These are phyloP conservation scores for Ceratina australensis DNA, from an alignment of 1,140 invertebrate genomes.

Conservation along the genomic window DNA sequence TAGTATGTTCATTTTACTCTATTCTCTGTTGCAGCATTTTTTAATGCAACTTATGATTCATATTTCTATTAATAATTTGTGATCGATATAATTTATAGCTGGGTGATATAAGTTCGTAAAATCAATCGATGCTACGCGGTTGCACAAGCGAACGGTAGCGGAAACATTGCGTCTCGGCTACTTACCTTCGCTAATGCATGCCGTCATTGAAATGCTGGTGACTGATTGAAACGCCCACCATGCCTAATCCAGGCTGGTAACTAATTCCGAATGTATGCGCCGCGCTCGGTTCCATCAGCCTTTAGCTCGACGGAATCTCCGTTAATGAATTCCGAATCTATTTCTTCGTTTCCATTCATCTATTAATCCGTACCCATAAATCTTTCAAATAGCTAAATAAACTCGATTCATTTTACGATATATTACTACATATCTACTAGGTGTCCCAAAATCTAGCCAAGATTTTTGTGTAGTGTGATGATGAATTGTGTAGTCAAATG, in stretches of 20 bases:
- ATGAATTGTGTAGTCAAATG: no score
- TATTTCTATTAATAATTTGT: no score
- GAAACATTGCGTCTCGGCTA: slow-evolving; percentile 60
- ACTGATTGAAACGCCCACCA: slow-evolving; percentile 51
- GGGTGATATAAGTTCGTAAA: neutral
- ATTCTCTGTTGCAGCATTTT: no score
- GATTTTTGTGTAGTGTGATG: no score
- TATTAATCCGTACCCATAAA: no score
- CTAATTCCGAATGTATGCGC: slow-evolving; percentile 35
- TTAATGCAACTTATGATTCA: no score
- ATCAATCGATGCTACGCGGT: neutral
- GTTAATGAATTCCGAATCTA: neutral
- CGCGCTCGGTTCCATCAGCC: slow-evolving; percentile 16
- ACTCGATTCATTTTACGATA: no score
- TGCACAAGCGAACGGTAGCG: slow-evolving; percentile 38
- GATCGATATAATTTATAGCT: no score
- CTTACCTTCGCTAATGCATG: slow-evolving; percentile 66
- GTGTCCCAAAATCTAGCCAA: no score
- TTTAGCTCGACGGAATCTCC: neutral
- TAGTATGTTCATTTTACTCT: no score
- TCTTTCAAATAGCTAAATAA: no score
- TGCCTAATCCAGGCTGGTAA: slow-evolving; percentile 41
- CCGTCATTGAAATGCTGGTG: slow-evolving; percentile 63
- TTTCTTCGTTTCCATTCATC: neutral
- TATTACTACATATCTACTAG: no score